Evolutionary conservation across 64 coral and sea anemone species (phyloP).

Genomic region (Porites lutea): DNA sequence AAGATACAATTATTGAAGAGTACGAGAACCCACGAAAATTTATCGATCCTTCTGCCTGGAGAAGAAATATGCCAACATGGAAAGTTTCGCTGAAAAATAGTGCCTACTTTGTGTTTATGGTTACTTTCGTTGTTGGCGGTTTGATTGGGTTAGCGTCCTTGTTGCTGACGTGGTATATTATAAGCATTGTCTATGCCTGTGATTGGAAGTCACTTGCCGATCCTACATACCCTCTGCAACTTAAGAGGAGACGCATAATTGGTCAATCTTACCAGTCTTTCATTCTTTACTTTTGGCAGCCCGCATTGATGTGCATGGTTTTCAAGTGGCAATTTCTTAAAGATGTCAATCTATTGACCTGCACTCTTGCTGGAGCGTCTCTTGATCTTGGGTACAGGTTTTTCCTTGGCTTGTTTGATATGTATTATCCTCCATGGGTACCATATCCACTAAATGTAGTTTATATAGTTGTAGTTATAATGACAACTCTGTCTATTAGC

Average conservation of each 20-base stretch:
- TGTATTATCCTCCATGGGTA: conserved; percentile 5
- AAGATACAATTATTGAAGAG: conserved; percentile 18
- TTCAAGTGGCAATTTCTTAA: conserved; percentile 34
- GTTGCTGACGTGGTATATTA: neutral
- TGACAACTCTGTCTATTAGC: neutral
- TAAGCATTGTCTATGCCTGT: neutral
- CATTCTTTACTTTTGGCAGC: conserved; percentile 16
- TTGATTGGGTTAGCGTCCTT: neutral
- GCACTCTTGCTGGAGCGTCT: neutral
- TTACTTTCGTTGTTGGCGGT: neutral
- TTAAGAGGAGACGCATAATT: neutral
- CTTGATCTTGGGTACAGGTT: conserved; percentile 14
- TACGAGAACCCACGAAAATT: neutral
- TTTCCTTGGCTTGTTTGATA: neutral
- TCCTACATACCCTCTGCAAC: neutral
- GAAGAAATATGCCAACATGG: neutral
- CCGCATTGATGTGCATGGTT: neutral
- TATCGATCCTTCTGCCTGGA: neutral
- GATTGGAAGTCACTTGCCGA: neutral
- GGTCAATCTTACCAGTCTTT: neutral
- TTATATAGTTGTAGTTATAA: neutral
- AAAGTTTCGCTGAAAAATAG: neutral
- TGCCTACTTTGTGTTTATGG: neutral
- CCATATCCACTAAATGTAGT: conserved; percentile 28
- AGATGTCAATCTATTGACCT: neutral